phyloP scores from a whole-genome alignment of 2,888 invertebrate species.

The Cryptocephalus moraei region DNA sequence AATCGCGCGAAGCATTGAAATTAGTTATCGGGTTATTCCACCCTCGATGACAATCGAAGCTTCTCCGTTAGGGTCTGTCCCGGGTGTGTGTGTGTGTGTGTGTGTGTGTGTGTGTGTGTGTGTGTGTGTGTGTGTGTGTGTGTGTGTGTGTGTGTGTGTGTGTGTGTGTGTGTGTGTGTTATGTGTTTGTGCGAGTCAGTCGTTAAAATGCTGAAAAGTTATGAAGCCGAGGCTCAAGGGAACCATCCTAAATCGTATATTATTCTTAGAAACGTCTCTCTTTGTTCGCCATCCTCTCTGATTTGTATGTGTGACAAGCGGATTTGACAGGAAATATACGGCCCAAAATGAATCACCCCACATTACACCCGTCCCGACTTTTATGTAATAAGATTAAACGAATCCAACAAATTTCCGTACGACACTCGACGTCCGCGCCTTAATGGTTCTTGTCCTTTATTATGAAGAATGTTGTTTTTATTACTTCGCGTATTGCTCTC shows the following conservation, averaged over 20 bases:
- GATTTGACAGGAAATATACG: conserved; percentile 20
- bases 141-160: too few species aligned
- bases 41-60: too few species aligned
- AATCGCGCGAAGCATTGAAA: too few species aligned
- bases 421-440: conserved; percentile 8
- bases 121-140: too few species aligned
- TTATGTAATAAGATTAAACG: conserved; percentile 19
- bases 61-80: too few species aligned
- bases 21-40: too few species aligned
- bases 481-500: conserved; percentile 7
- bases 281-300: conserved; percentile 11
- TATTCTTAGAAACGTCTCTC: conserved; percentile 16
- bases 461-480: neutral
- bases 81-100: too few species aligned
- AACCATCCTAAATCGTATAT: conserved; percentile 9
- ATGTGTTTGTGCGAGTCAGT: too few species aligned
- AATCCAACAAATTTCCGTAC: conserved; percentile 14
- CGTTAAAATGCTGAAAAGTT: too few species aligned
- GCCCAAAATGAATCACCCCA: conserved; percentile 19
- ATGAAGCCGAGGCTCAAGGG: conserved; percentile 8
- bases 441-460: neutral
- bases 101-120: too few species aligned
- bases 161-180: too few species aligned
- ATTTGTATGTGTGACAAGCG: conserved; percentile 7
- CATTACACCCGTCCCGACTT: conserved; percentile 14